Percentiles rank a stretch among this genome's conserved stretches.
These are phyloP conservation scores for Salticus scenicus DNA, from an alignment of 2,888 invertebrate genomes.

Conservation along the genomic window DNA sequence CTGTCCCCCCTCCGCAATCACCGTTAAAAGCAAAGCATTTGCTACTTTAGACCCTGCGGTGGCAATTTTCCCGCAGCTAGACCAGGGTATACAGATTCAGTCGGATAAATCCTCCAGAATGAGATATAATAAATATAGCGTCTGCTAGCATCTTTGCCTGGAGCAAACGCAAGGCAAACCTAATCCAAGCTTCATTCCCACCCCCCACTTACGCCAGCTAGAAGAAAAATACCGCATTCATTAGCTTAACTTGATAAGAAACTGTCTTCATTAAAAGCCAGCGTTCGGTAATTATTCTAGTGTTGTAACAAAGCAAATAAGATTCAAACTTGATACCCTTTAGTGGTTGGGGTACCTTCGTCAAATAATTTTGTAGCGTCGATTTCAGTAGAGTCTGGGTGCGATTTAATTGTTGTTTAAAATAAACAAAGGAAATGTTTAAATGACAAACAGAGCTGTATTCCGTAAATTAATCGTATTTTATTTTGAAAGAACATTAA, in stretches of 20 bases:
- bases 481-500: no score
- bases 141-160: constrained; percentile 39
- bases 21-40: constrained; percentile 52
- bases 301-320: constrained; percentile 62
- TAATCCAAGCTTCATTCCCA: constrained; percentile 47
- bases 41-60: constrained; percentile 61
- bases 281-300: constrained; percentile 57
- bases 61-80: constrained; percentile 51
- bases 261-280: constrained; percentile 68
- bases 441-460: not conserved
- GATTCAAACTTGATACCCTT: constrained; percentile 51
- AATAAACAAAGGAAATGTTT: constrained; percentile 4
- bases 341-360: not conserved
- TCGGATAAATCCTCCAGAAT: constrained; percentile 61
- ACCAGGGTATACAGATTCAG: constrained; percentile 38
- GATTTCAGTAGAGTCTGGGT: not conserved
- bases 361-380: not conserved
- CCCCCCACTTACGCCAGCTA: constrained; percentile 19
- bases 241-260: constrained; percentile 70
- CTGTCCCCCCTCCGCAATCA: constrained; percentile 17
- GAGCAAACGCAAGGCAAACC: constrained; percentile 39
- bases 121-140: constrained; percentile 67
- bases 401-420: constrained; percentile 15
- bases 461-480: no score
- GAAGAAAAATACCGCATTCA: constrained; percentile 68